These are phyloP conservation scores for Lerista edwardsae DNA, from an alignment of 2,797 vertebrate species.

Conservation along the genomic window DNA sequence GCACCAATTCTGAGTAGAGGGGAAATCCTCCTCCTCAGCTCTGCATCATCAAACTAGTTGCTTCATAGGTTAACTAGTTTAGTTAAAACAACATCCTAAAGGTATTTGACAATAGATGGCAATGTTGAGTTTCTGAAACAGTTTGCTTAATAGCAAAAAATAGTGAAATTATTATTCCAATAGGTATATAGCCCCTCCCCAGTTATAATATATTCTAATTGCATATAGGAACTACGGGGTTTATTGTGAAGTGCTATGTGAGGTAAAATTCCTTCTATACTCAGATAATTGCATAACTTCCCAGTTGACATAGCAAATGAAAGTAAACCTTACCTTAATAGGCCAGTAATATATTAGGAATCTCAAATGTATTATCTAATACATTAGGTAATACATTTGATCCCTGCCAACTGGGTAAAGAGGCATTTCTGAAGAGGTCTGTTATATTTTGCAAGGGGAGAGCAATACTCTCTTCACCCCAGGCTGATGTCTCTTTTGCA, in stretches of 20 bases:
- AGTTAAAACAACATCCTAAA: neutral
- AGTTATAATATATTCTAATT: conserved; percentile 38
- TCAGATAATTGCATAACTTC: neutral
- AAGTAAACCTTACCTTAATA: neutral
- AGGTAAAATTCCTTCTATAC: conserved; percentile 10
- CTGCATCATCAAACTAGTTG: neutral
- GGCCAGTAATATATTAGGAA: neutral
- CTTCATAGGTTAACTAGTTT: rapidly evolving
- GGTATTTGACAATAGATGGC: conserved; percentile 63
- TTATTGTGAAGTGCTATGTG: conserved; percentile 29
- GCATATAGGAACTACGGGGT: conserved; percentile 40
- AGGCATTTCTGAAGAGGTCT: too few relatives aligned
- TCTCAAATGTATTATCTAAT: too few relatives aligned
- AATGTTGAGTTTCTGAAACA: conserved; percentile 56
- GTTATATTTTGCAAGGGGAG: too few relatives aligned
- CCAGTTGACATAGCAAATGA: too few relatives aligned
- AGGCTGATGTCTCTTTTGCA: too few relatives aligned
- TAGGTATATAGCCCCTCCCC: conserved; percentile 4
- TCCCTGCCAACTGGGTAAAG: too few relatives aligned
- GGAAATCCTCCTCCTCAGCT: neutral
- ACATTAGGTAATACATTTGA: too few relatives aligned
- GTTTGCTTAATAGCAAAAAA: neutral
- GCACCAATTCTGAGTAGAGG: too few relatives aligned
- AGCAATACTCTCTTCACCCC: too few relatives aligned
- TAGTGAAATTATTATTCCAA: neutral